Evolutionary conservation across 1,140 invertebrate genomes (phyloP).

Genomic region (Pogonomyrmex barbatus): DNA sequence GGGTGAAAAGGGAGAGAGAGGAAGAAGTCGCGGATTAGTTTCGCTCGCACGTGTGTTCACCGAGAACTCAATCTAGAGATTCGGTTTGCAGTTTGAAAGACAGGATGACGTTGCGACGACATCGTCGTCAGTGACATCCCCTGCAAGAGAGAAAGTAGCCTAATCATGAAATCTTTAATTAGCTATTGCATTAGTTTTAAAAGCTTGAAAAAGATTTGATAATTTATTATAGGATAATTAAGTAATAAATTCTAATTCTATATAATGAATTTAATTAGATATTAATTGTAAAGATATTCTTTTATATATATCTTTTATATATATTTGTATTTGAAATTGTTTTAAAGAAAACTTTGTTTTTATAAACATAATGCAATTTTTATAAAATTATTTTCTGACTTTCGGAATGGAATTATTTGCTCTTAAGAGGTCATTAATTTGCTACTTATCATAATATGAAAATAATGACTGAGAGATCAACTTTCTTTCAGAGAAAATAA

Average conservation of each 20-base stretch:
- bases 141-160: constrained; percentile 34
- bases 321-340: background rate
- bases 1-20: constrained; percentile 30
- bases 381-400: too few relatives aligned
- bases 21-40: constrained; percentile 76
- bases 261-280: background rate
- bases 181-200: constrained; percentile 68
- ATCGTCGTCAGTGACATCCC: background rate
- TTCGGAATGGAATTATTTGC: too few relatives aligned
- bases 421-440: too few relatives aligned
- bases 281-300: background rate
- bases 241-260: background rate
- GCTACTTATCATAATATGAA: too few relatives aligned
- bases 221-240: constrained; percentile 1
- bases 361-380: too few relatives aligned
- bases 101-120: constrained; percentile 56
- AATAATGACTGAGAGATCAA: too few relatives aligned
- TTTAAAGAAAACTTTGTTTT: background rate
- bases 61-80: constrained; percentile 80
- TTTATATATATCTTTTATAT: background rate
- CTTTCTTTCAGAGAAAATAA: too few relatives aligned
- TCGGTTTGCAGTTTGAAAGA: constrained; percentile 77
- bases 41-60: constrained; percentile 77
- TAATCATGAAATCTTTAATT: constrained; percentile 79
- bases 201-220: constrained; percentile 39